Conservation (phyloP, 1,140 invertebrate genomes). For the Lepidostoma basale region DNA sequence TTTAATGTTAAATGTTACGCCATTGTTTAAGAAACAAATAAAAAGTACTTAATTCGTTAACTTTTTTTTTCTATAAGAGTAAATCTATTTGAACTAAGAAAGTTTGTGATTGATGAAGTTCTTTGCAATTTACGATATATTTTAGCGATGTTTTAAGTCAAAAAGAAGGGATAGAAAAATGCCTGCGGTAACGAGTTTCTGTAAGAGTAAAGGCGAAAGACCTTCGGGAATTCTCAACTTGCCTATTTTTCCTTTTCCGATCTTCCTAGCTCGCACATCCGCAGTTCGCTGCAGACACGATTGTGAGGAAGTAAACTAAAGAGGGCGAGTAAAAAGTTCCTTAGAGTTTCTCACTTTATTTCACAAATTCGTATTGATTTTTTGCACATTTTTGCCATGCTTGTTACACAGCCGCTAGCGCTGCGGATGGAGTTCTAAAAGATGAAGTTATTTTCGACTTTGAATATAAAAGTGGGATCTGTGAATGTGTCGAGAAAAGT, state of each 20-base stretch:
- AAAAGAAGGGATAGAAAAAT: background rate
- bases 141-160: background rate
- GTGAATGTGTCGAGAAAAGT: background rate
- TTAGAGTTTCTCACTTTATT: background rate
- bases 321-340: background rate
- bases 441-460: conserved; percentile 8
- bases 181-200: conserved; percentile 11
- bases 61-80: too few species aligned
- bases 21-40: too few species aligned
- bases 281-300: background rate
- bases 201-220: conserved; percentile 18
- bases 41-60: too few species aligned
- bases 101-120: too few species aligned
- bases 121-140: background rate
- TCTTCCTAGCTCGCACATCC: background rate
- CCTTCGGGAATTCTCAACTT: conserved; percentile 9
- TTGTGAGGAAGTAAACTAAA: background rate
- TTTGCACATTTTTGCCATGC: too few species aligned
- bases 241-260: conserved; percentile 8
- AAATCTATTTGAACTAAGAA: too few species aligned
- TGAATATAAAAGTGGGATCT: conserved; percentile 4
- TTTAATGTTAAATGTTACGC: too few species aligned
- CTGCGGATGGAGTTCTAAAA: background rate
- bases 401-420: background rate
- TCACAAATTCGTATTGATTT: background rate